Conservation (phyloP, 2,113 vertebrate species). For the Myocastor coypus region DNA sequence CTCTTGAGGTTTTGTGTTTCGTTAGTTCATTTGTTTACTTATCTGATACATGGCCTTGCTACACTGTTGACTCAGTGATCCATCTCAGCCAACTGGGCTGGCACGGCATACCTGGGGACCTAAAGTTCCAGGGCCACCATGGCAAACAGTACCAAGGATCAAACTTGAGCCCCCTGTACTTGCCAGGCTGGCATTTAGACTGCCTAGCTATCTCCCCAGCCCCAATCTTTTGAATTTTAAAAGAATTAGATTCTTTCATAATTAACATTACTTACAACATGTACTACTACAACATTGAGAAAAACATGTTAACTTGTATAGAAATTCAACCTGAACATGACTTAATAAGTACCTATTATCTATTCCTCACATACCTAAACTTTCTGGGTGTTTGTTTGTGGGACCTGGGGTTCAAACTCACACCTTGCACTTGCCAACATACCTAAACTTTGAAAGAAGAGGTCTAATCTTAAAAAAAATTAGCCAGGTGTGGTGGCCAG, state of each 20-base stretch:
- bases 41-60: no score
- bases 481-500: background rate
- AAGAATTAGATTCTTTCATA: slow-evolving; percentile 20
- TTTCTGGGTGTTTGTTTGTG: background rate
- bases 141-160: no score
- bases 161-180: no score
- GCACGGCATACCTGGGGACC: no score
- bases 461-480: slow-evolving; percentile 22
- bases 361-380: slow-evolving; percentile 48
- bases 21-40: no score
- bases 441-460: slow-evolving; percentile 40
- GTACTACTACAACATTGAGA: background rate
- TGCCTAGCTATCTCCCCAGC: no score
- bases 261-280: background rate
- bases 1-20: background rate
- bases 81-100: no score
- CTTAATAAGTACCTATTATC: background rate
- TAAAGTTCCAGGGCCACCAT: no score
- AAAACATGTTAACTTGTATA: slow-evolving; percentile 16
- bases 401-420: no score
- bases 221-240: slow-evolving; percentile 20
- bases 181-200: no score
- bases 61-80: no score
- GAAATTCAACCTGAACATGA: slow-evolving; percentile 31
- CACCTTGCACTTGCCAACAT: background rate